Base-by-base conservation (phyloP, 2,888 invertebrate genomes). In the Ormyrus nitidulus region DNA sequence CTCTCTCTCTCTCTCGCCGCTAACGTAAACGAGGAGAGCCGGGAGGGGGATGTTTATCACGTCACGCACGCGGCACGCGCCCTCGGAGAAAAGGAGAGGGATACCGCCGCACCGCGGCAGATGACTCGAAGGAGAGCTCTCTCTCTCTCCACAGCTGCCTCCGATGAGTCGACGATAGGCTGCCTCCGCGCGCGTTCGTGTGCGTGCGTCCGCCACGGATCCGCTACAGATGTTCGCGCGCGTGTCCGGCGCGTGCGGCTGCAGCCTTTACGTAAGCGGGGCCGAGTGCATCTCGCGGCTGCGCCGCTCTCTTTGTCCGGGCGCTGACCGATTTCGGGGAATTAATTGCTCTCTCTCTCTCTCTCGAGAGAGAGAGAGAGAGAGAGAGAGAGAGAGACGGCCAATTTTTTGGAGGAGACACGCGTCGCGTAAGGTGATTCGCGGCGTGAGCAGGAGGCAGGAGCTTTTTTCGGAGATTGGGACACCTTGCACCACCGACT, bases 31-130 rank as follows among this genome's bases (percentile, higher is more conserved):
- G 77, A 82, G 71, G 76, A 82, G 80, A 82, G 80, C 75, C 83
- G 72, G 83, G 84, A 82, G 86, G 84, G 88, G 88, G 87, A 88
- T 88, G 89, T 88, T 90, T 89, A 90, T 89, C 90, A 88, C 87
- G 87, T 88, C 89, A 86, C 86, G 88, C 87, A 87, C 84, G 77
- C 77, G 80, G 80, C 81, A 77, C 77, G 74, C 69, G 81, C 70
- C 77, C 44, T n/a, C 44, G 48, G 84, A 86, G 69, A 75, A 62
- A 34, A 56, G 58, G 58, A 64, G 65, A 68, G 64, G 48, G 49
- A 49, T n/a, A n/a, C 10, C 19, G 51, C 8, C 8, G 10, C 84
- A 85, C 83, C 82, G 85, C 82, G 82, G 87, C 88, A 90, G 90
- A 90, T 90, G 90, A 90, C 88, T 89, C 87, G 86, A 85, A 84